Base-by-base conservation (phyloP, 2,113 vertebrate genomes). In the Choloepus hoffmanni region DNA sequence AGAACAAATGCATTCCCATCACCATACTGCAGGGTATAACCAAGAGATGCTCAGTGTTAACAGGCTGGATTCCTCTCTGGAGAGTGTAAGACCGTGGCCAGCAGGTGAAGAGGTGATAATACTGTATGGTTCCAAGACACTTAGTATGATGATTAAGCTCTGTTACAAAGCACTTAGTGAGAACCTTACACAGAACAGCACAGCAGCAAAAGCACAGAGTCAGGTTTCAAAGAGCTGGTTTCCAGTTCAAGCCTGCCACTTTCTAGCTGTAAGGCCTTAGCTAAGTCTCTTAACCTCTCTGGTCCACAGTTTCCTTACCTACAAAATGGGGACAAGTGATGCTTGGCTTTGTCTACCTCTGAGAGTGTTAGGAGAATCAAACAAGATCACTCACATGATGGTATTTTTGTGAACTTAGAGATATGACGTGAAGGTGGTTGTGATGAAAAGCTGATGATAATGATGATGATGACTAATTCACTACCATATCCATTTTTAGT, bases 361-460 rank as follows among this genome's bases (percentile, higher is more conserved):
- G 48, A 83, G 53, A 33, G 0, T 58, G 13, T 50, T 65, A 28
- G 16, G 53, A 77, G 58, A 70, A 28, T 50, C 40, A 45, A 62
- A 67, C 30, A 63, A 45, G 40, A 65, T 67, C 26, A 74, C 6
- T 85, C 40, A 30, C 0, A 0, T 89, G 53, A 73, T 26, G n/a
- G 23, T 33, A 19, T 60, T 72, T 60, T 50, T 53, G 36, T 36
- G 55, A 72, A 85, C 92, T 48, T 18, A 30, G 78, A 89, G n/a
- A 26, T 23, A 15, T 8, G n/a, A 40, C n/a, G 23, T 33, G 30
- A 15, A 45, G 48, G 5, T 50, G 24, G 19, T 36, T 85, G 89
- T 1, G 0, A 8, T 23, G 24, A 50, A 28, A 58, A 10, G 1
- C 24, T 43, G 19, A 33, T 33, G 19, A 11, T 73, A 43, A 73